Base-by-base conservation (phyloP, 2,888 invertebrate species). In the Aleiodes leptofemur region DNA sequence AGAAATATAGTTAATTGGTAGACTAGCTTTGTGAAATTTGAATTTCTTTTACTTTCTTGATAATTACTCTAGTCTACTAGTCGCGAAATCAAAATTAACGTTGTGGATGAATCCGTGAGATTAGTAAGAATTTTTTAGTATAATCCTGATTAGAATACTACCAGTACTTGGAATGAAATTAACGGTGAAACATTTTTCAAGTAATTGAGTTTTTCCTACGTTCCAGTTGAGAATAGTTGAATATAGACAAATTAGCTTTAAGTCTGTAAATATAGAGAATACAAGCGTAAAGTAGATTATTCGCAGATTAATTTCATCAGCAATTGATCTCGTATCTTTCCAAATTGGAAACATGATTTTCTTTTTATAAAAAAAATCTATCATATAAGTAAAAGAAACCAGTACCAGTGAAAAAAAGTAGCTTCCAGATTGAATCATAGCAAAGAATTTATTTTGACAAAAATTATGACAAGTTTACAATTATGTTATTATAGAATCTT, bases 11-110 rank as follows among this genome's bases (percentile, higher is more conserved):
- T 29, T 31, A 50, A 68, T 68, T 34, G 51, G 51, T 68, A 34
- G 68, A 68, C 68, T 68, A 68, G 68, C 34, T 51, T 68, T 50
- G n/a, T 14, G 11, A 66, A 48, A 66, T 43, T 66, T 31, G 14
- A 53, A 51, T 38, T 68, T 31, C 0, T 59, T 34, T 61, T 16
- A 1, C 29, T 48, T 64, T 34, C 34, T 64, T 64, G 43, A 59
- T 59, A 16, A 64, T 43, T 68, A 50, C 31, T 68, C 68, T 68
- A 68, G 68, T 68, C 68, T 68, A 50, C 68, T 68, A 68, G 51
- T 51, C 51, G 68, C 68, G 14, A 51, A 51, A 31, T 8, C 51
- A n/a, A 51, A 51, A 51, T 51, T 50, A 51, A 29, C 13, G 51
- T 51, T 68, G 68, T 68, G 51, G 50, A 14, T 68, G 31, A 50